A percentile compares a stretch with the other conserved stretches of the same genome.
phyloP scores from a whole-genome alignment of 2,113 vertebrate species.

The Hyperopisus bebe region DNA sequence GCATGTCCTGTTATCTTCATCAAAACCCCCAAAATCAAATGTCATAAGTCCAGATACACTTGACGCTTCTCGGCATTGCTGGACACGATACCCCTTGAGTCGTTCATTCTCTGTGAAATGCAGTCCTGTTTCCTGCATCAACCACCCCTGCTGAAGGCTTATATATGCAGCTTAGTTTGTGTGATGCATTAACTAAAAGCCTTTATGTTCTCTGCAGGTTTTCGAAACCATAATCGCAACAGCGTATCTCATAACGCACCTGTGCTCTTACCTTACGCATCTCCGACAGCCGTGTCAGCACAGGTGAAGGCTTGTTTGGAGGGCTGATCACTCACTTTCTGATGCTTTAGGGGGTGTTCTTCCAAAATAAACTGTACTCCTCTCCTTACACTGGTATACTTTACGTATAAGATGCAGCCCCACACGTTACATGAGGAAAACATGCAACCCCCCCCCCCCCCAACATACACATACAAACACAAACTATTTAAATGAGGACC shows the following conservation, averaged over 20 bases:
- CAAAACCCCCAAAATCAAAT: background rate
- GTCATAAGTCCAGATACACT: background rate
- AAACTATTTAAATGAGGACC: background rate
- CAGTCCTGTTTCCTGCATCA: constrained; percentile 7
- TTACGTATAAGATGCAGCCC: background rate
- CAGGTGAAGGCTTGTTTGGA: background rate
- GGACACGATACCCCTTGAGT: constrained; percentile 40
- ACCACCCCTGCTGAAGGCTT: background rate
- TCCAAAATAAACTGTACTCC: background rate
- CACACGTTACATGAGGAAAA: background rate
- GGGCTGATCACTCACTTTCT: background rate
- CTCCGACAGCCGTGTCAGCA: background rate
- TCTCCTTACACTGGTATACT: background rate
- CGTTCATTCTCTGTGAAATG: constrained; percentile 39
- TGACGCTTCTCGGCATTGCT: background rate
- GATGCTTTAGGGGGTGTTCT: background rate
- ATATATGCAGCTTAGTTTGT: constrained; percentile 43
- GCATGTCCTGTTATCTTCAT: background rate
- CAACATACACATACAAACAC: background rate
- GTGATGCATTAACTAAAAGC: constrained; percentile 41
- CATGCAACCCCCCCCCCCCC: background rate
- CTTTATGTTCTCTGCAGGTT: constrained; percentile 11
- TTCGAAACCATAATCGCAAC: constrained; percentile 40
- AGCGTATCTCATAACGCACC: constrained; percentile 22
- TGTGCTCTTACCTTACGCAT: constrained; percentile 31